Evolutionary conservation across 2,113 vertebrate genomes (phyloP).

Genomic region (Poeciliopsis occidentalis): DNA sequence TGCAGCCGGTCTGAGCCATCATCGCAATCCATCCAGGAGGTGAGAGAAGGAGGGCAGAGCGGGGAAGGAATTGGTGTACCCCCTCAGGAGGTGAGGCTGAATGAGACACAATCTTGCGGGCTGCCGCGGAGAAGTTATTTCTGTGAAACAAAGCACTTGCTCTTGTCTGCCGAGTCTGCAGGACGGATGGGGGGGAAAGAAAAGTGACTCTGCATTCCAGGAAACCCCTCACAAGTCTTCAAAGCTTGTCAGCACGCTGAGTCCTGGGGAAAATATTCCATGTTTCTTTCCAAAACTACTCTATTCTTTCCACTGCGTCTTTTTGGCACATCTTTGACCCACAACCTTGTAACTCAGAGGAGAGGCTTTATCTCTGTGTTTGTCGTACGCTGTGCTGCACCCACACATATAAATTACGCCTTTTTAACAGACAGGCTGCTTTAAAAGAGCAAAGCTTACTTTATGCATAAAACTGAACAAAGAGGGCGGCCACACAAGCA

Average conservation of each 20-base stretch:
- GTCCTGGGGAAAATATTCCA: slow-evolving; percentile 53
- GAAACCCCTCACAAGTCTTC: slow-evolving; percentile 43
- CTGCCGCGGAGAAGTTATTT: slow-evolving; percentile 60
- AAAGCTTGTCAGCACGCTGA: slow-evolving; percentile 35
- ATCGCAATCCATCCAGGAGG: slow-evolving; percentile 40
- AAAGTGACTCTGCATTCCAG: slow-evolving; percentile 50
- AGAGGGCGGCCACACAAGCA: slow-evolving; percentile 17
- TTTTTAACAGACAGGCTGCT: background rate
- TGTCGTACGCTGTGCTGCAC: background rate
- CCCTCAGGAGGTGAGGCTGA: slow-evolving; percentile 36
- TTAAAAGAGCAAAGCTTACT: slow-evolving; percentile 9
- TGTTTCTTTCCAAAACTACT: slow-evolving; percentile 39
- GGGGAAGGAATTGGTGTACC: slow-evolving; percentile 23
- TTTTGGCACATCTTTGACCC: slow-evolving; percentile 12
- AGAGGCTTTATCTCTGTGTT: slow-evolving; percentile 14
- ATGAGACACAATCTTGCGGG: slow-evolving; percentile 47
- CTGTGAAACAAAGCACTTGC: slow-evolving; percentile 66
- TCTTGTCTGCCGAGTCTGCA: slow-evolving; percentile 35
- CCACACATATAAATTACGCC: background rate
- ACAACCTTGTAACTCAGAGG: background rate
- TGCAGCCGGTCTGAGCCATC: slow-evolving; percentile 38
- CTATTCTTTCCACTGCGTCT: slow-evolving; percentile 18
- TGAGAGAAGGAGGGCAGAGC: slow-evolving; percentile 13
- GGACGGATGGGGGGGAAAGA: slow-evolving; percentile 10
- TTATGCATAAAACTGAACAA: background rate